phyloP scores from a whole-genome alignment of 1,140 invertebrate species.

The Magallana ariakensis region DNA sequence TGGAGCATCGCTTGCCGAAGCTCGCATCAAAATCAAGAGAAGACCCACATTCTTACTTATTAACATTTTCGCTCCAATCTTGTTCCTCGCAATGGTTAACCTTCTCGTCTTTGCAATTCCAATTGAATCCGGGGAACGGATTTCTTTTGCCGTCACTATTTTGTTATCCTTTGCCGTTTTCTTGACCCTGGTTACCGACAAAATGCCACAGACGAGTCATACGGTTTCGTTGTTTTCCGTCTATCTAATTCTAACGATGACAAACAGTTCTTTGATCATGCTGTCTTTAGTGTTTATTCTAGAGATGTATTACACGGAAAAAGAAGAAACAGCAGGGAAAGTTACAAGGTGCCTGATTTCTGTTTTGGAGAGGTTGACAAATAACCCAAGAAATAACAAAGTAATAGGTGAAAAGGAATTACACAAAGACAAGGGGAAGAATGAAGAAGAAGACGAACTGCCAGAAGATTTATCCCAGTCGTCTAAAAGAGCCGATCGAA shows the following conservation, averaged over 20 bases:
- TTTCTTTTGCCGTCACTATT: conserved; percentile 43
- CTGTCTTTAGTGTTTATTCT: neutral
- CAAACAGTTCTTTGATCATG: neutral
- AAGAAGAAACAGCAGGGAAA: neutral
- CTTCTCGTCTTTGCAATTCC: conserved; percentile 43
- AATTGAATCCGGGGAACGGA: conserved; percentile 39
- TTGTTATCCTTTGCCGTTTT: conserved; percentile 48
- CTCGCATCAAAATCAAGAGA: conserved; percentile 39
- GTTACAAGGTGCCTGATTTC: neutral
- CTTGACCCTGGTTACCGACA: conserved; percentile 41
- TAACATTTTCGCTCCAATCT: conserved; percentile 41
- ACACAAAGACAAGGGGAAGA: neutral
- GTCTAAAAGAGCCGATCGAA: neutral
- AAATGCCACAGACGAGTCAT: conserved; percentile 29
- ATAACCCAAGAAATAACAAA: neutral
- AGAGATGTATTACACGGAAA: neutral
- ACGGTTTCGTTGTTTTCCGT: conserved; percentile 27
- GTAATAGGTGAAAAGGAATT: neutral
- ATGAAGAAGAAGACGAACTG: neutral
- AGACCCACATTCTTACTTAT: conserved; percentile 35
- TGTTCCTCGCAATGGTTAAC: conserved; percentile 41
- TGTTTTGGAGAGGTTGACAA: neutral
- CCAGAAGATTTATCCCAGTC: neutral
- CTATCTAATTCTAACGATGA: conserved; percentile 15
- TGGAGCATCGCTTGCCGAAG: neutral